phyloP scores from a whole-genome alignment of 2,797 vertebrate species.

The Phrynocephalus guinanensis region DNA sequence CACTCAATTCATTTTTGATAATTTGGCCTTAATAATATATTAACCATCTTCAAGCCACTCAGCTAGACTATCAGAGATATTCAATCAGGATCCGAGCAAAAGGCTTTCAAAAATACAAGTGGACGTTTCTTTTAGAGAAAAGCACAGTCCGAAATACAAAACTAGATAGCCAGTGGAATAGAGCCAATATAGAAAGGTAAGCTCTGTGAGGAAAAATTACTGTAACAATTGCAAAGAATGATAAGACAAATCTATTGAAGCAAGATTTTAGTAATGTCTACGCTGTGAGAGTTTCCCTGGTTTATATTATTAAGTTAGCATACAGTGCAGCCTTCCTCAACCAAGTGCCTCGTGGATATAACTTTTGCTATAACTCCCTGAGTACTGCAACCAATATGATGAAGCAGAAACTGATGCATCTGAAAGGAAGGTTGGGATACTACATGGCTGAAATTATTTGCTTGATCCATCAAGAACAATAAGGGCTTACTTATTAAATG shows the following conservation, averaged over 20 bases:
- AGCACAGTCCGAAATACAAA: not conserved
- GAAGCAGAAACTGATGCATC: not conserved
- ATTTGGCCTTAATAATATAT: conserved; percentile 12
- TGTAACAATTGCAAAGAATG: not conserved
- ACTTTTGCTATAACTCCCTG: not conserved
- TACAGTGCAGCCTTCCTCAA: not conserved
- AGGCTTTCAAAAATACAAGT: not conserved
- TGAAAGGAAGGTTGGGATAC: not conserved
- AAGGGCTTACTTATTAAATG: too few relatives aligned
- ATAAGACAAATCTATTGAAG: not conserved
- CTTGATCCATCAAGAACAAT: not conserved
- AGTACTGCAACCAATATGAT: not conserved
- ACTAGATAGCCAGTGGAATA: not conserved
- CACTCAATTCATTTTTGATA: conserved; percentile 10
- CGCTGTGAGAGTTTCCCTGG: not conserved
- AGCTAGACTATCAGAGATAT: conserved; percentile 7
- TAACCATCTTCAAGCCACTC: conserved; percentile 10
- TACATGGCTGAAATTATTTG: not conserved
- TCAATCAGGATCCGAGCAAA: not conserved
- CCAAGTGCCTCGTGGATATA: not conserved
- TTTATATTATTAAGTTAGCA: not conserved
- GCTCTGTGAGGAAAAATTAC: not conserved
- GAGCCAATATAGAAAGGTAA: not conserved
- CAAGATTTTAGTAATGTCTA: not conserved
- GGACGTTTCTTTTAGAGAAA: conserved; percentile 13